Percentiles rank a stretch among this genome's conserved stretches.
Evolutionary conservation across 2,888 invertebrate genomes (phyloP).

Genomic region (Thymelicus acteon): DNA sequence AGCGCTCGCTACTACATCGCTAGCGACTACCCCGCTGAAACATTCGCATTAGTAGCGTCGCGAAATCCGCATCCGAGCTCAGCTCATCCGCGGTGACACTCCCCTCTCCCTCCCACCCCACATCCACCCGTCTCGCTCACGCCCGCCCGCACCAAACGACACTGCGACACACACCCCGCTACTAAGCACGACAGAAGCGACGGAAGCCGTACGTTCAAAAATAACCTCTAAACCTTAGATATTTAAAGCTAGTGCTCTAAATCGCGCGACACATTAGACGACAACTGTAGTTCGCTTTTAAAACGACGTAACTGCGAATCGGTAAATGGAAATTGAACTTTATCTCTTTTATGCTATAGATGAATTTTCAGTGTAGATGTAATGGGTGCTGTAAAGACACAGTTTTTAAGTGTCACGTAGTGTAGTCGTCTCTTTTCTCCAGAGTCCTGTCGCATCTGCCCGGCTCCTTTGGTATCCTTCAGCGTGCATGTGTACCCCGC

Average conservation of each 20-base stretch:
- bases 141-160: slow-evolving; percentile 69
- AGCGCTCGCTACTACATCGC: slow-evolving; percentile 19
- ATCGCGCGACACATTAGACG: slow-evolving; percentile 83
- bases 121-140: slow-evolving; percentile 70
- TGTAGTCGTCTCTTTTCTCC: slow-evolving; percentile 84
- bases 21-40: slow-evolving; percentile 40
- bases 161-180: slow-evolving; percentile 71
- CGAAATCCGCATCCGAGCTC: slow-evolving; percentile 70
- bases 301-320: slow-evolving; percentile 55
- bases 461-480: slow-evolving; percentile 82
- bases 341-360: slow-evolving; percentile 27
- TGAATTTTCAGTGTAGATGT: slow-evolving; percentile 44
- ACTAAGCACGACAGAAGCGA: slow-evolving; percentile 66
- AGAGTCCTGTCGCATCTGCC: slow-evolving; percentile 83
- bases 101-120: slow-evolving; percentile 71
- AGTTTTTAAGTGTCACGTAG: slow-evolving; percentile 83
- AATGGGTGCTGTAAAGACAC: slow-evolving; percentile 79
- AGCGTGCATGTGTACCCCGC: slow-evolving; percentile 76
- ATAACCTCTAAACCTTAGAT: slow-evolving; percentile 61
- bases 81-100: slow-evolving; percentile 80
- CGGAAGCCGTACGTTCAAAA: slow-evolving; percentile 58
- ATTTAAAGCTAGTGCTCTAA: slow-evolving; percentile 72
- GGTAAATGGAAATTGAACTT: slow-evolving; percentile 49
- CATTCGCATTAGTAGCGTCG: slow-evolving; percentile 72
- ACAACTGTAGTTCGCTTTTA: slow-evolving; percentile 58